Base-by-base conservation (phyloP, 2,113 vertebrate genomes). In the Rhabdornis inornatus region DNA sequence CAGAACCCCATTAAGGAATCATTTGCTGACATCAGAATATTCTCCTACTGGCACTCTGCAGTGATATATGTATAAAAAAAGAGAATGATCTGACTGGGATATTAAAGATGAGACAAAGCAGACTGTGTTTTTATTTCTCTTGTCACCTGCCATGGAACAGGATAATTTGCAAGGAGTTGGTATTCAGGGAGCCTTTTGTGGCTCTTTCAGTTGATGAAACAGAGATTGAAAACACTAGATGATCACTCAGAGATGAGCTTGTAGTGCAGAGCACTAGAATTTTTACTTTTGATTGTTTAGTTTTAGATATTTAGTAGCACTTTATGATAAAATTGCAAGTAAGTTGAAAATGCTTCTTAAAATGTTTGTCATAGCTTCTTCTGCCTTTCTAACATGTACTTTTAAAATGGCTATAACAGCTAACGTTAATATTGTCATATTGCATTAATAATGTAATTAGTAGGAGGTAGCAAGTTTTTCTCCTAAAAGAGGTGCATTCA, bases 21-120 rank as follows among this genome's bases (percentile, higher is more conserved):
- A 64, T 88, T 95, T 94, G 78, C 83, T 88, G 81, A 90, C 66
- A 91, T 68, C 64, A 93, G 63, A 93, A 66, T 87, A 79, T 81
- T 83, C 87, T 69, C 42, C 79, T 90, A 72, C 52, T 92, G 72
- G 33, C 61, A 86, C 28, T 84, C 79, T 68, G 37, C 45, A 93
- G 33, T n/a, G 59, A 84, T 18, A 75, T 39, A 77, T 30, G 17
- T 11, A 31, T 11, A 33, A 7, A 75, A 47, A 92, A 78, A n/a
- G 28, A 50, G 25, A 93, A 79, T 65, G 3, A 83, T 66, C 60
- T 91, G 72, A 56, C 77, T 70, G 28, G 15, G 23, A 56, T 89
- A 72, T 92, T 83, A 95, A 95, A 90, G 71, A 53, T n/a, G 52
- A 89, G 78, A 64, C 61, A 83, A 91, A 77, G 21, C 4, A 5